Evolutionary conservation across 2,113 vertebrate species (phyloP), one percentile per base, ranked within the genome.

Genomic region (Megatriorchis doriae): DNA sequence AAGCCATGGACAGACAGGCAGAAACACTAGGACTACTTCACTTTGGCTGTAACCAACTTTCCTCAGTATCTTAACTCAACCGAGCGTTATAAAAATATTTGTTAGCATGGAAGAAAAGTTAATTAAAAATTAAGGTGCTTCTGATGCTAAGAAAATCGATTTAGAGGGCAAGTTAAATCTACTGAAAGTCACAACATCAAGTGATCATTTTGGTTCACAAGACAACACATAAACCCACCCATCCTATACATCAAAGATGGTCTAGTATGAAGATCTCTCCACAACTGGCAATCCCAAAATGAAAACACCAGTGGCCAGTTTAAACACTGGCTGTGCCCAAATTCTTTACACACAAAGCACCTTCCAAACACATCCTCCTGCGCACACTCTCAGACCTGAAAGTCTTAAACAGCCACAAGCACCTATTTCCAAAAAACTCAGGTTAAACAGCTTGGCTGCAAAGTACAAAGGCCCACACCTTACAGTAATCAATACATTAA

Each of bases 11-110:
- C 31, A 55, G 14, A 90, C 5, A 71, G 12, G 67, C n/a, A 91
- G 56, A 86, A 84, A 70, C 29, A 29, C 9, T 10, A 53, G 15
- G 29, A 61, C 53, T 72, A 38, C 58, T 63, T 75, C 42, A 19
- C 17, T 74, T 78, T 73, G 43, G 40, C 32, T 21, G 43, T 16
- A 50, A 45, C 20, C 31, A 81, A 18, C 43, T 65, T 81, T 16
- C 23, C 52, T 90, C 32, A 62, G 27, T 31, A 58, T 36, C 26
- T 63, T 29, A 73, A 20, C 27, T 36, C 32, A 40, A 21, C 21
- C 0, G 2, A 55, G 48, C 1, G 0, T 58, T 40, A n/a, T 8
- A 34, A n/a, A 63, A 42, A 56, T 5, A 45, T 78, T 42, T 3
- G 1, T 43, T 38, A 77, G 29, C 17, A 32, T 17, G 34, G 18